phyloP scores from a whole-genome alignment of 2,797 vertebrate species.

The Monodelphis domestica region DNA sequence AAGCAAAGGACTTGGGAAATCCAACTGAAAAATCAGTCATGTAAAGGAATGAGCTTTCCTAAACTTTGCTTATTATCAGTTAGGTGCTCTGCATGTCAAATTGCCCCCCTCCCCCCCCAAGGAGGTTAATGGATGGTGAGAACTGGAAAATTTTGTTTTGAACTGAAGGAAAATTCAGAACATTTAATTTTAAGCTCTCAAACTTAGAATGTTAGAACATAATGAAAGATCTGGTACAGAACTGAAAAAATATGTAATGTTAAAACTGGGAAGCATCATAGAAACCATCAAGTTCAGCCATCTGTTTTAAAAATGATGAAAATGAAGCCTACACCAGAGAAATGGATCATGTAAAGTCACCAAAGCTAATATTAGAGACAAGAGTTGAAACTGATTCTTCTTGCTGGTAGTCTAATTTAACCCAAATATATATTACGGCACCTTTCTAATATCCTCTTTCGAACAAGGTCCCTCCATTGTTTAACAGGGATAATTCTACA shows the following conservation, averaged over 20 bases:
- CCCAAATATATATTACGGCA: not conserved
- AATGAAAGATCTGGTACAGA: not conserved
- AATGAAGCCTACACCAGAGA: not conserved
- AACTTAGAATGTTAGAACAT: not conserved
- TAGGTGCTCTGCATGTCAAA: constrained; percentile 39
- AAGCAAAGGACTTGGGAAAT: not conserved
- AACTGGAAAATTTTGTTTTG: not conserved
- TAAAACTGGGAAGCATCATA: not conserved
- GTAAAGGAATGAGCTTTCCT: not conserved
- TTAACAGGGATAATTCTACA: not conserved
- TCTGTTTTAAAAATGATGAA: not conserved
- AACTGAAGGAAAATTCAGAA: not conserved
- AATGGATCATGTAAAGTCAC: not conserved
- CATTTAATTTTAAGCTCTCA: not conserved
- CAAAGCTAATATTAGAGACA: not conserved
- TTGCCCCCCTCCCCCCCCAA: constrained; percentile 32
- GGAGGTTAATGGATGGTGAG: not conserved
- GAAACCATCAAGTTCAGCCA: not conserved
- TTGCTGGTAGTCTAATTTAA: not conserved
- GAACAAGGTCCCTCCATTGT: not conserved
- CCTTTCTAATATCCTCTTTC: not conserved
- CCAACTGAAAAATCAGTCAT: not conserved
- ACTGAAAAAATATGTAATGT: not conserved
- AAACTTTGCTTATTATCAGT: not conserved
- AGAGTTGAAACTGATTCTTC: not conserved